These are phyloP conservation scores for Apteryx mantelli DNA, from an alignment of 2,113 vertebrate species.

Conservation along the genomic window DNA sequence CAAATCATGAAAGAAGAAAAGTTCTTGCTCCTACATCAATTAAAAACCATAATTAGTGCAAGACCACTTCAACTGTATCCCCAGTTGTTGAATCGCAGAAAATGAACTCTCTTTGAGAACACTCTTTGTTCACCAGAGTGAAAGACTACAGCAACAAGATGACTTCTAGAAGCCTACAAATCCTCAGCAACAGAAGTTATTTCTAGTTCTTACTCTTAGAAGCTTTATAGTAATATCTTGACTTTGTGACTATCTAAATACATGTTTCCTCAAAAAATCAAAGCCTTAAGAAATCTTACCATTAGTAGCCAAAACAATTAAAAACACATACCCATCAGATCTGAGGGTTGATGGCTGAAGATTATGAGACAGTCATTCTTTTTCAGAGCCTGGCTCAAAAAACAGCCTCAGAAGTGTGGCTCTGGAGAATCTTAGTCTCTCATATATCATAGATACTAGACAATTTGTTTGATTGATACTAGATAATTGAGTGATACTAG, in stretches of 20 bases:
- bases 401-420: neutral
- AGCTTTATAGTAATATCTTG: neutral
- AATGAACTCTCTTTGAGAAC: neutral
- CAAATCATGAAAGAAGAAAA: constrained; percentile 97
- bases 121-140: neutral
- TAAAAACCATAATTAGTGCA: neutral
- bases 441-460: neutral
- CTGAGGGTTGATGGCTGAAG: neutral
- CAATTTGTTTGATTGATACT: neutral
- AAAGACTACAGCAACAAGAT: neutral
- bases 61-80: neutral
- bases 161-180: neutral
- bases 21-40: constrained; percentile 89
- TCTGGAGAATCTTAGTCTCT: neutral
- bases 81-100: neutral
- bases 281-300: neutral
- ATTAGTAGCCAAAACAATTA: neutral
- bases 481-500: too few relatives aligned
- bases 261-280: neutral
- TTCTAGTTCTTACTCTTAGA: neutral
- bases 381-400: neutral
- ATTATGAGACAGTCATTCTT: neutral
- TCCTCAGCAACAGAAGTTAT: neutral
- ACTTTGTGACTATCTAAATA: neutral
- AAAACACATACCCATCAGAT: neutral